Percentiles rank a stretch among this genome's conserved stretches.
Evolutionary conservation across 2,797 vertebrate genomes (phyloP).

Genomic region (Halcyon smyrnensis): DNA sequence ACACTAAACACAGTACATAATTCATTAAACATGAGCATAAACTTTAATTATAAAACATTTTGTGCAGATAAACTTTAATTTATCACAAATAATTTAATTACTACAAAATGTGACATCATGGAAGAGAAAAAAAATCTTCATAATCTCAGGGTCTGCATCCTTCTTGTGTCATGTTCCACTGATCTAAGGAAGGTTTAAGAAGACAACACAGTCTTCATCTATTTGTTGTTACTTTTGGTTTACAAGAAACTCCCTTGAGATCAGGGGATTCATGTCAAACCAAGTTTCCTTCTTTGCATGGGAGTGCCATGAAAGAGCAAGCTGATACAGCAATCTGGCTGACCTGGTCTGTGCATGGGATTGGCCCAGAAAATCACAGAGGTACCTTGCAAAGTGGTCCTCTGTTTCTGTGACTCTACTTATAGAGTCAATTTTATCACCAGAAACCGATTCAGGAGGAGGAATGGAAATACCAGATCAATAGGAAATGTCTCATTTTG

Average conservation of each 20-base stretch:
- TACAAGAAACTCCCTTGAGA: not conserved
- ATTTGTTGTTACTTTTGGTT: not conserved
- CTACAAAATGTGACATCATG: not conserved
- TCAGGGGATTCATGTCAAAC: rapidly evolving
- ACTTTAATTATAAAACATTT: not conserved
- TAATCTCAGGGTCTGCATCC: not conserved
- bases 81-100: not conserved
- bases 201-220: not conserved
- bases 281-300: not conserved
- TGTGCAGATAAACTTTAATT: not conserved
- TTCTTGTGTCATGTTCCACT: not conserved
- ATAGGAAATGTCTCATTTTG: not conserved
- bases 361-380: not conserved
- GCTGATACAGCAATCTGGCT: not conserved
- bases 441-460: not conserved
- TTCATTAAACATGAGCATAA: not conserved
- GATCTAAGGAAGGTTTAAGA: not conserved
- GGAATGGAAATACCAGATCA: not conserved
- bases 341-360: not conserved
- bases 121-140: not conserved
- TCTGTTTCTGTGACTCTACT: not conserved
- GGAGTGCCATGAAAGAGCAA: not conserved
- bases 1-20: not conserved
- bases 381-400: rapidly evolving
- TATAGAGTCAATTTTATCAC: not conserved